Evolutionary conservation across 2,888 invertebrate genomes (phyloP).

Genomic region (Acronicta aceris): DNA sequence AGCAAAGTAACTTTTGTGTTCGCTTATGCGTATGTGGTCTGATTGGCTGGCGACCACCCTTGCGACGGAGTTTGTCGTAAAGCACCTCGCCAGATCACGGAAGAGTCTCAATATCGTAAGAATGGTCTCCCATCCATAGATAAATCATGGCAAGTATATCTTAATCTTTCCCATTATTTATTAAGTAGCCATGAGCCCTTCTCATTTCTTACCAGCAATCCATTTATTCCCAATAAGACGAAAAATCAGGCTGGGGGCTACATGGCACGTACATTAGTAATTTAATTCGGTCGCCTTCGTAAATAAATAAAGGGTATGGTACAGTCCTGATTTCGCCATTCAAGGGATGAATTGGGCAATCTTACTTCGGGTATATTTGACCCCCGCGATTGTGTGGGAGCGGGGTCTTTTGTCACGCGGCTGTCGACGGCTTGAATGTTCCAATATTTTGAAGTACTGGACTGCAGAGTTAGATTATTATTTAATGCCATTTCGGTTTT

Average conservation of each 20-base stretch:
- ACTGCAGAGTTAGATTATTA: too few relatives aligned
- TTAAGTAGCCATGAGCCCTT: too few relatives aligned
- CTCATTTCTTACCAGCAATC: not conserved
- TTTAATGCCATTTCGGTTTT: too few relatives aligned
- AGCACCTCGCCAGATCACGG: too few relatives aligned
- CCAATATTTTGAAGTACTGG: constrained; percentile 16
- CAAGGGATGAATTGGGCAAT: constrained; percentile 72
- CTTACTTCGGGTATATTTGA: constrained; percentile 58
- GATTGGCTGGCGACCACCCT: too few relatives aligned
- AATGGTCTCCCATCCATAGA: too few relatives aligned
- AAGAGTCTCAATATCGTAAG: too few relatives aligned
- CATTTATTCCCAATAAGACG: constrained; percentile 13
- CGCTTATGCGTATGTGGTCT: too few relatives aligned
- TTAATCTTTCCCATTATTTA: too few relatives aligned
- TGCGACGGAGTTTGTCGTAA: too few relatives aligned
- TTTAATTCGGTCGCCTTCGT: constrained; percentile 61
- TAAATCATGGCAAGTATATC: too few relatives aligned
- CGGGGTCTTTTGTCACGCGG: constrained; percentile 50
- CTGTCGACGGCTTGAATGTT: constrained; percentile 32
- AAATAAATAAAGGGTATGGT: constrained; percentile 65
- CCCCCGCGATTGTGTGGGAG: constrained; percentile 52
- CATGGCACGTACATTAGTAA: constrained; percentile 48
- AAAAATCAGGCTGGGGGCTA: constrained; percentile 11
- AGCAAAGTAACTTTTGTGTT: too few relatives aligned
- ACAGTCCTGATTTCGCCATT: constrained; percentile 68